These are phyloP conservation scores for Emys orbicularis DNA, from an alignment of 2,797 vertebrate species.

Conservation along the genomic window DNA sequence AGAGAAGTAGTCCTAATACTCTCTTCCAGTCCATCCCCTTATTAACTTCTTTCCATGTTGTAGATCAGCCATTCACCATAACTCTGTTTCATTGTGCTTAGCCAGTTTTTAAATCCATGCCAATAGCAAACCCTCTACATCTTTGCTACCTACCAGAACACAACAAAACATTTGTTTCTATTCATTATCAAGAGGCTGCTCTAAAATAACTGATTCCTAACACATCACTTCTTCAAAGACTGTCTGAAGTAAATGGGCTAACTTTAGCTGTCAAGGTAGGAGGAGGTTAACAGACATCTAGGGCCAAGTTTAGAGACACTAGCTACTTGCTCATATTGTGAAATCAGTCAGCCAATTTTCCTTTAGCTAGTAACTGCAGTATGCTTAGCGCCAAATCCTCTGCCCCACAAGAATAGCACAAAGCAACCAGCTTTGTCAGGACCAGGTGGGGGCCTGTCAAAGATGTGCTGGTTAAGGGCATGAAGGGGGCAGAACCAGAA, in stretches of 20 bases:
- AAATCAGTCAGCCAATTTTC: not conserved
- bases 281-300: not conserved
- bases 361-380: not conserved
- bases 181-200: not conserved
- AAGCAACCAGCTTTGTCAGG: not conserved
- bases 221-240: not conserved
- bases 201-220: not conserved
- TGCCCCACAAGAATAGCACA: not conserved
- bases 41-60: not conserved
- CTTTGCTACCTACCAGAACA: not conserved
- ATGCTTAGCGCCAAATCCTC: not conserved
- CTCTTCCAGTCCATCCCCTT: slow-evolving; percentile 11
- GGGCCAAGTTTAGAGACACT: not conserved
- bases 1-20: not conserved
- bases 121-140: slow-evolving; percentile 42
- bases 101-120: slow-evolving; percentile 32
- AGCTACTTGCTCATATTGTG: not conserved
- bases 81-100: not conserved
- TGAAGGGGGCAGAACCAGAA: not conserved
- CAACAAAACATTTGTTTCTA: slow-evolving; percentile 38
- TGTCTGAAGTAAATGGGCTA: not conserved
- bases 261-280: not conserved
- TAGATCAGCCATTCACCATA: slow-evolving; percentile 22
- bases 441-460: not conserved
- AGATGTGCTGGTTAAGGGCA: not conserved